Base-by-base conservation (phyloP, 1,140 invertebrate species). In the Aphaenogaster rudis region DNA sequence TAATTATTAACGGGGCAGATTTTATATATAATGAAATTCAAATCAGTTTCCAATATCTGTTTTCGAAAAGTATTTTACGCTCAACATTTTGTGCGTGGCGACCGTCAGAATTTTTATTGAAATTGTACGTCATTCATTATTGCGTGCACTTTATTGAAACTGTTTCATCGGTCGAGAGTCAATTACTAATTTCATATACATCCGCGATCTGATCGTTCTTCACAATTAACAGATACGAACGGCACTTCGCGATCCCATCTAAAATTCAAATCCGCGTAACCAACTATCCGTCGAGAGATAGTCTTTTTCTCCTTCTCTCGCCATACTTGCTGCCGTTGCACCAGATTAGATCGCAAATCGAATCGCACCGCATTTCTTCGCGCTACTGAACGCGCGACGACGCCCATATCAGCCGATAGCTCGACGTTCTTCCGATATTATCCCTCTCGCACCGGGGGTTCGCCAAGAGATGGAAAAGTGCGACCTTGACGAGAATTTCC, bases 311-410 rank as follows among this genome's bases (percentile, higher is more conserved):
- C 45, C n/a, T 28, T 50, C 48, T 77, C 57, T 17, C 33, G 17
- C 36, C 21, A 15, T n/a, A 15, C 4, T n/a, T 39, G 2, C 36
- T n/a, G n/a, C 57, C 72, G 21, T 64, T 66, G 48, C 50, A 64
- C 17, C 67, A 74, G 52, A 84, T 84, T 71, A 63, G 42, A 84
- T 84, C 69, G 69, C 80, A 76, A 76, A 76, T 74, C 80, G 80
- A 74, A 76, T 48, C 69, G 80, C 54, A 48, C 80, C 54, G 80
- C 80, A 76, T 76, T 84, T 84, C 69, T 61, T 84, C 69, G 80
- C 80, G 80, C 80, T 63, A 61, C 69, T 84, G 69, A 84, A 76
- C 80, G 69, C 54, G 61, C 77, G 48, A 66, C 33, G 63, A 80
- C 63, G 67, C 80, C 52, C 52, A 61, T 84, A 48, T 39, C 69